Base-by-base conservation (phyloP, 2,888 invertebrate species). In the Caenorhabditis auriculariae region DNA sequence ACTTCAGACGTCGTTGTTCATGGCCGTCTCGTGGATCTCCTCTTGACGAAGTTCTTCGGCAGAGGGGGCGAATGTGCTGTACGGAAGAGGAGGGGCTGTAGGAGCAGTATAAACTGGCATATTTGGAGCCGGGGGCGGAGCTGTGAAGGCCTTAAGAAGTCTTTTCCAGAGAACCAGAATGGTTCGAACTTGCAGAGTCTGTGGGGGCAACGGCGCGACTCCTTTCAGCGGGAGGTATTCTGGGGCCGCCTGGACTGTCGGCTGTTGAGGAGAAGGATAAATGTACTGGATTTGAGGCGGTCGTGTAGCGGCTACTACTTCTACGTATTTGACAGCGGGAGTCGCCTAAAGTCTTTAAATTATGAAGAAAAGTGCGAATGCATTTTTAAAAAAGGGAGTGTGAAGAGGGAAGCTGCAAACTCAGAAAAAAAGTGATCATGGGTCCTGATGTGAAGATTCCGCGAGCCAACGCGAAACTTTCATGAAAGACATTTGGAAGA, bases 111-210 rank as follows among this genome's bases (percentile, higher is more conserved):
- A 28, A n/a, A n/a, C n/a, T n/a, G n/a, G n/a, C n/a, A n/a, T n/a
- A n/a, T 47, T 47, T 24, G 45, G 50, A 28, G 55, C 28, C 2
- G 42, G 37, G 2, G 54, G n/a, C 19, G 54, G 60, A 9, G 45
- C 38, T 5, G 6, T 42, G 42, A 7, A 42, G 4, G 54, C 50
- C 4, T 54, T 54, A 0, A 60, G 43, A 28, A 60, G n/a, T n/a
- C n/a, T n/a, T 9, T 15, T 35, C n/a, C 35, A 15, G 35, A 35
- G 35, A 35, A 1, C 12, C 12, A 35, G 35, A 9, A 35, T 35
- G n/a, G n/a, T 56, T n/a, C 52, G 57, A 0, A 61, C 35, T 48
- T 57, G 43, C 15, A 62, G 43, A 2, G 57, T 54, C 17, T 51
- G 57, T 7, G 4, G 51, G 32, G n/a, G 28, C n/a, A n/a, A n/a